A percentile compares a stretch with the other conserved stretches of the same genome.
phyloP scores from a whole-genome alignment of 1,140 invertebrate species.

The Lordiphosa stackelbergi region DNA sequence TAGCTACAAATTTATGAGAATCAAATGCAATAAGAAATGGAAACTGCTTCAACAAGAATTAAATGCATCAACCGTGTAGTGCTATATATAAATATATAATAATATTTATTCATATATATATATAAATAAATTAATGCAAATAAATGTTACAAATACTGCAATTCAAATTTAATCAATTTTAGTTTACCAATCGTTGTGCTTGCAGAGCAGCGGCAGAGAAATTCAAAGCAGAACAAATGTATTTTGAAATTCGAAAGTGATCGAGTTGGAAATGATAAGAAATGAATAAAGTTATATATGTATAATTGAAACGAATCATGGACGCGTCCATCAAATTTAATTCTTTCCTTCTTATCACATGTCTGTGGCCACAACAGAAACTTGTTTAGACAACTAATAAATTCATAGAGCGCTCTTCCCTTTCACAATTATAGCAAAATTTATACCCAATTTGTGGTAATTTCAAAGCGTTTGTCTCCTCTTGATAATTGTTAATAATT shows the following conservation, averaged over 20 bases:
- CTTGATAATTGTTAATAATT: constrained; percentile 71
- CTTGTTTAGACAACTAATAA: constrained; percentile 30
- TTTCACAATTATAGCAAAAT: constrained; percentile 36
- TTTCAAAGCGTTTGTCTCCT: constrained; percentile 60
- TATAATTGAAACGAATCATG: constrained; percentile 17
- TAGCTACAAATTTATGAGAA: constrained; percentile 45
- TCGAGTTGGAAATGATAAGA: constrained; percentile 29
- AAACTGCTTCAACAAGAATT: constrained; percentile 55
- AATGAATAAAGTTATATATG: constrained; percentile 59
- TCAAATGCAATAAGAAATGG: constrained; percentile 56
- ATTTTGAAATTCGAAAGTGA: constrained; percentile 20
- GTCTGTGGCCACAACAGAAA: constrained; percentile 2
- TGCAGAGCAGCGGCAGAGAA: constrained; percentile 3
- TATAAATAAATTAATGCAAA: constrained; percentile 48
- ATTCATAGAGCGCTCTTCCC: constrained; percentile 36
- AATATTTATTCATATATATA: constrained; percentile 66
- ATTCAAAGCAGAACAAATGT: constrained; percentile 14
- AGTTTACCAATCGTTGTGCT: too few species aligned
- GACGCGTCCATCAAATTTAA: constrained; percentile 1
- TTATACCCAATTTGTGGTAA: constrained; percentile 64
- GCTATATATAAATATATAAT: constrained; percentile 61
- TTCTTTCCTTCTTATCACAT: constrained; percentile 18
- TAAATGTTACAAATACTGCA: constrained; percentile 39
- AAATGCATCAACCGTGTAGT: constrained; percentile 60
- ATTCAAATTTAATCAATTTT: constrained; percentile 27